A percentile compares a stretch with the other conserved stretches of the same genome.
These are phyloP conservation scores for Thaumetopoea pityocampa DNA, from an alignment of 1,140 invertebrate species.

Conservation along the genomic window DNA sequence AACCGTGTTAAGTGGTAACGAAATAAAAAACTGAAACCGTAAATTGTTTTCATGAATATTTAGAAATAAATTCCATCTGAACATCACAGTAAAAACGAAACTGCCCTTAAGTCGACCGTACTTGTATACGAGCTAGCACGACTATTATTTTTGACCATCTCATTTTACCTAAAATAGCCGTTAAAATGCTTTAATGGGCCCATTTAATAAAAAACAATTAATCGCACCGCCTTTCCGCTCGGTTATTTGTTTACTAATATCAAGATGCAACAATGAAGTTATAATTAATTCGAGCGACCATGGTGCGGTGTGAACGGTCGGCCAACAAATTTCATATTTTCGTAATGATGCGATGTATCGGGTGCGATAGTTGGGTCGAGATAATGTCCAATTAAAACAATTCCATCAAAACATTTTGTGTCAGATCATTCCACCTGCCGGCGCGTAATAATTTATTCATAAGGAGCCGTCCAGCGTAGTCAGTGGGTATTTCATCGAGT, in stretches of 20 bases:
- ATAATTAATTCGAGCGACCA: conserved; percentile 52
- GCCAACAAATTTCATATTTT: conserved; percentile 64
- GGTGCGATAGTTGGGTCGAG: conserved; percentile 50
- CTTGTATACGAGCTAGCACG: background rate
- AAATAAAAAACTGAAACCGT: no score
- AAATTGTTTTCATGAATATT: no score
- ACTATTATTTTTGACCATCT: background rate
- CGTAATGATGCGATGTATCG: conserved; percentile 43
- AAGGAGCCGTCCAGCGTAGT: conserved; percentile 38
- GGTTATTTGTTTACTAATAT: conserved; percentile 66
- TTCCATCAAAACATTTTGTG: conserved; percentile 74
- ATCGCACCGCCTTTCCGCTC: conserved; percentile 29
- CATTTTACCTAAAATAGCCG: background rate
- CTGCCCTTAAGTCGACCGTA: no score
- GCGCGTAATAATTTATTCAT: conserved; percentile 63
- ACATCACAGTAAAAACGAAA: no score
- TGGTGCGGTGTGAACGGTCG: conserved; percentile 55
- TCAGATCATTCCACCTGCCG: conserved; percentile 72
- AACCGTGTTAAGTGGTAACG: no score
- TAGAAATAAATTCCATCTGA: no score
- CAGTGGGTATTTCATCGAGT: conserved; percentile 27
- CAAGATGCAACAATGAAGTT: conserved; percentile 41
- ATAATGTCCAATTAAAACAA: conserved; percentile 73
- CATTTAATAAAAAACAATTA: conserved; percentile 49
- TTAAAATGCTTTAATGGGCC: conserved; percentile 6